Base-by-base conservation (phyloP, 2,113 vertebrate genomes). In the Mola mola region DNA sequence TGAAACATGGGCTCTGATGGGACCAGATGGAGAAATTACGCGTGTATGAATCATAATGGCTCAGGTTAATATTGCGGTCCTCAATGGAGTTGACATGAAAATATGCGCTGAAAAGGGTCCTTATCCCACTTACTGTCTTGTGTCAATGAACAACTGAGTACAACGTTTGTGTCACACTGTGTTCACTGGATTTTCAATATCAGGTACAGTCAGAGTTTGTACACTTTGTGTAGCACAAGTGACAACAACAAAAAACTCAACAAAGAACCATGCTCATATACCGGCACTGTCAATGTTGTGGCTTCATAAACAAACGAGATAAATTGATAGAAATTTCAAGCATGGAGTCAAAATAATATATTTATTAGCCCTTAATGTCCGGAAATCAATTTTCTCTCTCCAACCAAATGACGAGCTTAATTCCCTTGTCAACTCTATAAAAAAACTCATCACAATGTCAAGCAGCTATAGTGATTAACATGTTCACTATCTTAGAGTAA, bases 111-210 rank as follows among this genome's bases (percentile, higher is more conserved):
- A 37, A 10, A 76, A 62, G 55, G 13, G 28, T 56, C 58, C n/a
- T 36, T 26, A 25, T 51, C 40, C 24, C 52, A 37, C 9, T 51
- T 58, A 65, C 62, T 51, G 53, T 37, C 53, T 51, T 15, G 20
- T 64, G n/a, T 43, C 46, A 66, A 40, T 15, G 66, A 24, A 36
- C 26, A 42, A 38, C 37, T 46, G 22, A 53, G 49, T 6, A 21
- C 31, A 13, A 42, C 50, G 48, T 49, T 26, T 13, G 44, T 51
- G 22, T 53, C 59, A 47, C 36, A 17, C 28, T 33, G 41, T 36
- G n/a, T n/a, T n/a, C n/a, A n/a, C 12, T n/a, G 3, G 0, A 40
- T 65, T 36, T 79, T 81, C 58, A 81, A 60, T 77, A 47, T 75
- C 31, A 16, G 22, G 7, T 50, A 43, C 52, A 19, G 22, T 59